Evolutionary conservation across 2,797 vertebrate species (phyloP).

Genomic region (Danio aesculapii): DNA sequence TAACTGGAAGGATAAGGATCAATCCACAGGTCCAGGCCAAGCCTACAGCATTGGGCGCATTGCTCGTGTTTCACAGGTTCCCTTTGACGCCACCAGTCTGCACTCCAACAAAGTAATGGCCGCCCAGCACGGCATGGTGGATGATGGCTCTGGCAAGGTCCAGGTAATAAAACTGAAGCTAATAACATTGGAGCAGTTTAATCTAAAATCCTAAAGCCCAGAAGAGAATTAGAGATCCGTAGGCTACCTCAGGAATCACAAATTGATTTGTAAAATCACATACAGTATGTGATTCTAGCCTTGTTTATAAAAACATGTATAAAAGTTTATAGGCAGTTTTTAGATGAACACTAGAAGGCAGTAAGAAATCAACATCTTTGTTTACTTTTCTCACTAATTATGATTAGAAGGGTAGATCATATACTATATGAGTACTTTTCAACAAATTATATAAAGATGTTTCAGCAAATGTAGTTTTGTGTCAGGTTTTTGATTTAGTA

Average conservation of each 20-base stretch:
- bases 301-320: too few relatives aligned
- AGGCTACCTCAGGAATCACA: neutral
- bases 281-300: too few relatives aligned
- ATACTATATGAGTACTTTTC: too few relatives aligned
- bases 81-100: slow-evolving; percentile 76
- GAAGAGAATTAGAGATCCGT: neutral
- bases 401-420: too few relatives aligned
- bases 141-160: slow-evolving; percentile 78
- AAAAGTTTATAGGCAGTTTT: too few relatives aligned
- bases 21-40: slow-evolving; percentile 69
- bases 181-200: slow-evolving; percentile 19
- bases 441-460: too few relatives aligned
- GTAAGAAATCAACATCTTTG: too few relatives aligned
- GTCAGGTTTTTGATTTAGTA: too few relatives aligned
- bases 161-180: slow-evolving; percentile 64
- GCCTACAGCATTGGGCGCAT: slow-evolving; percentile 67
- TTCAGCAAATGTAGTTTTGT: too few relatives aligned
- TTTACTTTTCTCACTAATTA: too few relatives aligned
- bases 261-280: neutral
- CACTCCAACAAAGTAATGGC: slow-evolving; percentile 75
- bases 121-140: slow-evolving; percentile 80
- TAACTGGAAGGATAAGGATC: slow-evolving; percentile 77
- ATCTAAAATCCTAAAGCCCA: neutral
- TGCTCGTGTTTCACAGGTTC: slow-evolving; percentile 72
- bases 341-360: too few relatives aligned